These are phyloP conservation scores for Hippopotamus amphibius DNA, from an alignment of 2,113 vertebrate genomes.

Conservation along the genomic window DNA sequence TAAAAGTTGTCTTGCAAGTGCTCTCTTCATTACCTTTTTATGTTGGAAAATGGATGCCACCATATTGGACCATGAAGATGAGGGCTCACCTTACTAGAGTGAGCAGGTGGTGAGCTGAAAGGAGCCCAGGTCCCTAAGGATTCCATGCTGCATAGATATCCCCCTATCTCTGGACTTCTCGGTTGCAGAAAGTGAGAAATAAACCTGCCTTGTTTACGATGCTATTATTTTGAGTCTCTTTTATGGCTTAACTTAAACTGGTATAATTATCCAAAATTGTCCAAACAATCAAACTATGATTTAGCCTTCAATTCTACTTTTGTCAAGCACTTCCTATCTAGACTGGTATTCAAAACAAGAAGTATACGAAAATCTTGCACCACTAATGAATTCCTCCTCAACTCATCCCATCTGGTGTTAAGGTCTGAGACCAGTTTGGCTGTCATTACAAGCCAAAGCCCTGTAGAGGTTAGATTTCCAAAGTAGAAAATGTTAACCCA, in stretches of 20 bases:
- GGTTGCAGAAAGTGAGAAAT: not conserved
- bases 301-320: not conserved
- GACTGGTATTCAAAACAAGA: not conserved
- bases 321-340: not conserved
- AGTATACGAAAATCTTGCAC: not conserved
- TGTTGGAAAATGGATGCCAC: not conserved
- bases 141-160: not conserved
- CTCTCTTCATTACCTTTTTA: not conserved
- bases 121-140: not conserved
- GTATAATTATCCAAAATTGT: not conserved
- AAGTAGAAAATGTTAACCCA: slow-evolving; percentile 71
- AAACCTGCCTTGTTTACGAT: not conserved
- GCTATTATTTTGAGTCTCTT: not conserved
- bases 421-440: not conserved
- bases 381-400: not conserved
- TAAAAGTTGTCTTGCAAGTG: not conserved
- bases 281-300: not conserved
- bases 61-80: not conserved
- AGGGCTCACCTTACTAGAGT: not conserved
- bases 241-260: not conserved
- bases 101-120: not conserved
- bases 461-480: not conserved
- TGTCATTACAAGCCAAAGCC: not conserved
- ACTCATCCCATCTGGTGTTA: not conserved
- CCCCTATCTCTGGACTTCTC: not conserved